Percentiles rank a stretch among this genome's conserved stretches.
Evolutionary conservation across 1,140 invertebrate genomes (phyloP).

Genomic region (Oscheius sp.): DNA sequence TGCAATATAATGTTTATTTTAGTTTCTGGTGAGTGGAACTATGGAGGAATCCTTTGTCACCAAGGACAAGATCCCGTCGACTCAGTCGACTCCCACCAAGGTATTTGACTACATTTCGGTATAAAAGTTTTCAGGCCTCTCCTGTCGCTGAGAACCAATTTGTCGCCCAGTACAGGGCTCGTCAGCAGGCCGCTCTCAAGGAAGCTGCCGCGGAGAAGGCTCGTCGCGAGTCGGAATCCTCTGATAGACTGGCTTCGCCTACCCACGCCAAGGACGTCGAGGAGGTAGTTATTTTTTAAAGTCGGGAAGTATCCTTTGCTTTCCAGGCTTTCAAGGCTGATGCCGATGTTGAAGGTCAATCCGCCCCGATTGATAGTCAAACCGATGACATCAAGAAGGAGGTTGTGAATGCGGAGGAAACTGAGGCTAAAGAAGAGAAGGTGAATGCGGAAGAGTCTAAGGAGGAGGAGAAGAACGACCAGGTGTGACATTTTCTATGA

Average conservation of each 20-base stretch:
- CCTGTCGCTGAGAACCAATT: conserved; percentile 12
- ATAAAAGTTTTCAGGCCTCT: conserved; percentile 8
- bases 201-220: background rate
- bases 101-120: background rate
- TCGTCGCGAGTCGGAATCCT: background rate
- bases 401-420: background rate
- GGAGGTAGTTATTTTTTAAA: background rate
- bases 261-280: background rate
- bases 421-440: conserved; percentile 10
- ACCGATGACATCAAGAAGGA: background rate
- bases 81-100: background rate
- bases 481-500: no score
- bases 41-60: background rate
- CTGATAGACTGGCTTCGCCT: background rate
- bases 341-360: background rate
- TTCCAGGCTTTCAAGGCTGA: background rate
- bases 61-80: conserved; percentile 2
- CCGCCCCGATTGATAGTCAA: background rate
- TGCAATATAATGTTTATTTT: conserved; percentile 17
- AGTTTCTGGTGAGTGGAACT: conserved; percentile 17
- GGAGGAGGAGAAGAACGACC: background rate
- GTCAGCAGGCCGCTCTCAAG: conserved; percentile 11
- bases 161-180: conserved; percentile 5
- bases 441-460: conserved; percentile 3
- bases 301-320: background rate